A percentile compares a stretch with the other conserved stretches of the same genome.
phyloP scores from a whole-genome alignment of 2,888 invertebrate genomes.

The Junonia oenone region DNA sequence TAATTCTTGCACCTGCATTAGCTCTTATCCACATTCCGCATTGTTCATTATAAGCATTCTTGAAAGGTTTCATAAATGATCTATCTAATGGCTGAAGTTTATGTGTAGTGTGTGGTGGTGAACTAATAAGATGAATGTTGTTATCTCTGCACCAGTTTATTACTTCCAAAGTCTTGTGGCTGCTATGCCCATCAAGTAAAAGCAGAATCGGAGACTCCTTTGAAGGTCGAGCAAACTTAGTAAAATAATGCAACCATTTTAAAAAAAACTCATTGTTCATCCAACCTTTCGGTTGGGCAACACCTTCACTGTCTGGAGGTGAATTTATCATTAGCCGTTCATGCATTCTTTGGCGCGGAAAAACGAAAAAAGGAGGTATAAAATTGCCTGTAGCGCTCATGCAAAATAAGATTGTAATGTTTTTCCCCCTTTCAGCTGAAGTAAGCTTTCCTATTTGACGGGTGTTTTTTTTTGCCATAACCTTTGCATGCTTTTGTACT shows the following conservation, averaged over 20 bases:
- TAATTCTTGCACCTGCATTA: slow-evolving; percentile 29
- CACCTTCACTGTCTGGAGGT: slow-evolving; percentile 28
- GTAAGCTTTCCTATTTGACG: slow-evolving; percentile 30
- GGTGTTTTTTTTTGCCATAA: slow-evolving; percentile 16
- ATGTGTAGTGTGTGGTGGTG: slow-evolving; percentile 33
- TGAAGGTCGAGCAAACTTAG: slow-evolving; percentile 17
- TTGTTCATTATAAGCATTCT: slow-evolving; percentile 18
- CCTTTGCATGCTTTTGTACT: slow-evolving; percentile 31
- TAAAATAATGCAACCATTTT: slow-evolving; percentile 20
- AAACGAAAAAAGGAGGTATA: slow-evolving; percentile 32
- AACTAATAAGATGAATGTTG: neutral
- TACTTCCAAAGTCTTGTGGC: slow-evolving; percentile 22
- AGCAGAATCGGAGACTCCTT: slow-evolving; percentile 25
- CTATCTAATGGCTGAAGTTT: slow-evolving; percentile 34
- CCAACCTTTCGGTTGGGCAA: slow-evolving; percentile 32
- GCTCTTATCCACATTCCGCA: slow-evolving; percentile 13
- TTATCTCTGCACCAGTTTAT: slow-evolving; percentile 25
- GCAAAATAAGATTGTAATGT: slow-evolving; percentile 26
- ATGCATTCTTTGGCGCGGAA: slow-evolving; percentile 31
- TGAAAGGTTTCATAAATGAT: slow-evolving; percentile 33
- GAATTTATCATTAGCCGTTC: slow-evolving; percentile 30
- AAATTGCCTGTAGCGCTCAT: slow-evolving; percentile 29
- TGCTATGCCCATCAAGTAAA: slow-evolving; percentile 2
- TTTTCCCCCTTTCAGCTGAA: slow-evolving; percentile 31
- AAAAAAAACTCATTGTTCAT: slow-evolving; percentile 29